Conservation (phyloP, 2,888 invertebrate species). For the Bellardia bayeri region DNA sequence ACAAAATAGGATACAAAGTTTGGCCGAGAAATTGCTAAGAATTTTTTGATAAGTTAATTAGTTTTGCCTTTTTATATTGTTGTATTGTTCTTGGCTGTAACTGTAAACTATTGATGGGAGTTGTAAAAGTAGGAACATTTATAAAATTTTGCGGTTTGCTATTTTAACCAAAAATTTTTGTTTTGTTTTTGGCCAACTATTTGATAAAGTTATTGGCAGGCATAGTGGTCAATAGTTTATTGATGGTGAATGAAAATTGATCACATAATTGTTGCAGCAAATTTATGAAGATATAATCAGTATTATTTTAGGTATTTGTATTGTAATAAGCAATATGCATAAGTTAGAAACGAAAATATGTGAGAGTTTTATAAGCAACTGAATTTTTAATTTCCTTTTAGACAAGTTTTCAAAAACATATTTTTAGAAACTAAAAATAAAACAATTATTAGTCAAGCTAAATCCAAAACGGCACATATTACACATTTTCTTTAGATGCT, state of each 20-base stretch:
- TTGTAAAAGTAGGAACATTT: neutral
- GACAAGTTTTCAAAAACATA: too few relatives aligned
- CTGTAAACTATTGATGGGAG: neutral
- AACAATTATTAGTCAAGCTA: too few relatives aligned
- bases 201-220: slow-evolving; percentile 10
- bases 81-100: too few relatives aligned
- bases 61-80: neutral
- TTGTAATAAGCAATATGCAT: too few relatives aligned
- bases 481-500: too few relatives aligned
- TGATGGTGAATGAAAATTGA: slow-evolving; percentile 32
- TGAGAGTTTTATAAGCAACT: too few relatives aligned
- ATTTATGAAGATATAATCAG: too few relatives aligned
- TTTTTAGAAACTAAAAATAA: too few relatives aligned
- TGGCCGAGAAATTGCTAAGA: slow-evolving; percentile 20
- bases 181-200: neutral
- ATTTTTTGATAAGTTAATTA: slow-evolving; percentile 52
- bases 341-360: too few relatives aligned
- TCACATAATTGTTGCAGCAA: neutral
- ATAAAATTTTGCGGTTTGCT: slow-evolving; percentile 29
- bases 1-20: slow-evolving; percentile 16
- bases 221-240: neutral
- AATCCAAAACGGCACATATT: too few relatives aligned
- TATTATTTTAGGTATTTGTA: too few relatives aligned
- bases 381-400: too few relatives aligned
- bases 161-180: neutral